Conservation (phyloP, 2,888 invertebrate species). For the Seira sanloemensis region DNA sequence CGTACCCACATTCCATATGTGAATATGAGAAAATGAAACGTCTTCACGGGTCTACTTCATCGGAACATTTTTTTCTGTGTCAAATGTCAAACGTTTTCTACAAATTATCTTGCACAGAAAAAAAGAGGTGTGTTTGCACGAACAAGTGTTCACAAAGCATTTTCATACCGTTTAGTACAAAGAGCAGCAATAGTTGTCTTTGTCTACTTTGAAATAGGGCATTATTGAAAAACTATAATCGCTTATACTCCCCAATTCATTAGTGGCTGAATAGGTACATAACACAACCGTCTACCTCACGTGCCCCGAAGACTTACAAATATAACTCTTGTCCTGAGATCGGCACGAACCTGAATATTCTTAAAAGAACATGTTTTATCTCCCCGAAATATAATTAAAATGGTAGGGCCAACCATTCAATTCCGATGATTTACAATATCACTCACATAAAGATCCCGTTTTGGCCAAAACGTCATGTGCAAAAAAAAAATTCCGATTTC, state of each 20-base stretch:
- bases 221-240: not conserved
- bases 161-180: not conserved
- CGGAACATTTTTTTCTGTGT: constrained; percentile 26
- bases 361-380: too few relatives aligned
- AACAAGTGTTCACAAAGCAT: not conserved
- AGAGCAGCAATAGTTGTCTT: not conserved
- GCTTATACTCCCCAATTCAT: too few relatives aligned
- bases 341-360: too few relatives aligned
- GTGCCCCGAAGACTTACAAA: too few relatives aligned
- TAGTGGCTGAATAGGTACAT: too few relatives aligned
- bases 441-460: constrained; percentile 27
- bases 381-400: too few relatives aligned
- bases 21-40: too few relatives aligned
- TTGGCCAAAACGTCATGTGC: not conserved
- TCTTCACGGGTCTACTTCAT: too few relatives aligned
- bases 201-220: not conserved
- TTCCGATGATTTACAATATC: constrained; percentile 48
- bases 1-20: too few relatives aligned
- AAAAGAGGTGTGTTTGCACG: not conserved
- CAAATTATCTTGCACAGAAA: constrained; percentile 24
- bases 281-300: too few relatives aligned
- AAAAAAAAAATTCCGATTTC: not conserved
- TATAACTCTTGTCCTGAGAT: too few relatives aligned
- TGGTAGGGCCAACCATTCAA: too few relatives aligned
- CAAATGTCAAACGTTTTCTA: constrained; percentile 32